A percentile compares a stretch with the other conserved stretches of the same genome.
These are phyloP conservation scores for Pandion haliaetus DNA, from an alignment of 2,113 vertebrate genomes.

Conservation along the genomic window DNA sequence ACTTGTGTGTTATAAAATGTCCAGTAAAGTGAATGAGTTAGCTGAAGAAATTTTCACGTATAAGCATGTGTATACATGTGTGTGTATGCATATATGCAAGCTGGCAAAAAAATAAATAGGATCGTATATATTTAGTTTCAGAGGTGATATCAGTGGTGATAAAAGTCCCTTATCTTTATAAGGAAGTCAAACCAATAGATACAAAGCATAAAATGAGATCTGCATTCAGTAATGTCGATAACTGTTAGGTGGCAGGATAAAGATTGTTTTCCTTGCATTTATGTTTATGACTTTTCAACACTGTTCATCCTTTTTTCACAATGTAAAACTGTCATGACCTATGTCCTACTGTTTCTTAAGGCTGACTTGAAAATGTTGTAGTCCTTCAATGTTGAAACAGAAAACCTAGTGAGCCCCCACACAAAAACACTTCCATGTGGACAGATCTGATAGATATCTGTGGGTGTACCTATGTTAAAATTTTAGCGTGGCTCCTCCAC, in stretches of 20 bases:
- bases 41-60: background rate
- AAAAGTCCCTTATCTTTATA: background rate
- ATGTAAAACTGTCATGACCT: background rate
- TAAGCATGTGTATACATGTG: fast-evolving
- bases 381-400: background rate
- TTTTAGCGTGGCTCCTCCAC: background rate
- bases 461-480: background rate
- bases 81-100: background rate
- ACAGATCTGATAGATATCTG: background rate
- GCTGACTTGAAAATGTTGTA: background rate
- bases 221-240: background rate
- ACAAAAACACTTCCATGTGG: background rate
- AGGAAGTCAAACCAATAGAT: background rate
- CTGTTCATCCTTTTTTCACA: background rate
- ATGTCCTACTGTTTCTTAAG: background rate
- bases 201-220: background rate
- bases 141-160: background rate
- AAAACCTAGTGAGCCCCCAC: background rate
- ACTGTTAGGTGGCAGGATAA: background rate
- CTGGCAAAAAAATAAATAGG: background rate
- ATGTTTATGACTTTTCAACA: background rate
- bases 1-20: background rate
- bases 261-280: background rate
- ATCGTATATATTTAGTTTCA: background rate
- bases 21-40: background rate